Percentiles rank a stretch among this genome's conserved stretches.
Evolutionary conservation across 2,888 invertebrate species (phyloP).

Genomic region (Nymphalis urticae): DNA sequence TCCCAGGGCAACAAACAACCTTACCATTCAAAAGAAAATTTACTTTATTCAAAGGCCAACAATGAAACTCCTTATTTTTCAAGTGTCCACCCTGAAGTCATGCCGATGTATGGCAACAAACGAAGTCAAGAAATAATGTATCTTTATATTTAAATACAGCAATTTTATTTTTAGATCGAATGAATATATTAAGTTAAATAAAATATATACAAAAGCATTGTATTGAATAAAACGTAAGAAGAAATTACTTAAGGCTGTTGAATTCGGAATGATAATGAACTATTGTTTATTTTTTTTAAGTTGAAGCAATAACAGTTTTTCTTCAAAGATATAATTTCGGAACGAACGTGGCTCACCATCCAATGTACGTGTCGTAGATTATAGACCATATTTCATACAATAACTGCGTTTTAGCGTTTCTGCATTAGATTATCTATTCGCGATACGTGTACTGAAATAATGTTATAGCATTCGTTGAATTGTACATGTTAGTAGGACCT

Average conservation of each 20-base stretch:
- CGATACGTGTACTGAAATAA: conserved; percentile 78
- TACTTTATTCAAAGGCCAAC: conserved; percentile 63
- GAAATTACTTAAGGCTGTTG: neutral
- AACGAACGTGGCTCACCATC: conserved; percentile 27
- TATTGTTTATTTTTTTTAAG: neutral
- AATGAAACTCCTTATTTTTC: conserved; percentile 60
- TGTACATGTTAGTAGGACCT: conserved; percentile 55
- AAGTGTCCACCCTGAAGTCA: conserved; percentile 45
- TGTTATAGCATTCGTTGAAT: conserved; percentile 60
- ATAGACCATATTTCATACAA: conserved; percentile 58
- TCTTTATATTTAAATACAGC: conserved; percentile 14
- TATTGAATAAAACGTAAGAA: conserved; percentile 6
- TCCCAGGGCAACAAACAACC: conserved; percentile 71
- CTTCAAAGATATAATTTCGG: conserved; percentile 23
- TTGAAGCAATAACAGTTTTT: conserved; percentile 8
- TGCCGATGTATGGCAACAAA: conserved; percentile 34
- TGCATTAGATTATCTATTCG: conserved; percentile 74
- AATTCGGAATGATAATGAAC: neutral
- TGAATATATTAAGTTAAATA: neutral
- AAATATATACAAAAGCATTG: neutral
- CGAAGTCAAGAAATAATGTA: conserved; percentile 14
- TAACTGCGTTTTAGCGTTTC: conserved; percentile 74
- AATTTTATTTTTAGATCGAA: conserved; percentile 2
- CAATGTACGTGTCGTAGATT: conserved; percentile 29
- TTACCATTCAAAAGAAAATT: conserved; percentile 77